Percentiles rank a stretch among this genome's conserved stretches.
Conservation (phyloP, 1,140 invertebrate species). For the Bursaphelenchus mucronatus region DNA sequence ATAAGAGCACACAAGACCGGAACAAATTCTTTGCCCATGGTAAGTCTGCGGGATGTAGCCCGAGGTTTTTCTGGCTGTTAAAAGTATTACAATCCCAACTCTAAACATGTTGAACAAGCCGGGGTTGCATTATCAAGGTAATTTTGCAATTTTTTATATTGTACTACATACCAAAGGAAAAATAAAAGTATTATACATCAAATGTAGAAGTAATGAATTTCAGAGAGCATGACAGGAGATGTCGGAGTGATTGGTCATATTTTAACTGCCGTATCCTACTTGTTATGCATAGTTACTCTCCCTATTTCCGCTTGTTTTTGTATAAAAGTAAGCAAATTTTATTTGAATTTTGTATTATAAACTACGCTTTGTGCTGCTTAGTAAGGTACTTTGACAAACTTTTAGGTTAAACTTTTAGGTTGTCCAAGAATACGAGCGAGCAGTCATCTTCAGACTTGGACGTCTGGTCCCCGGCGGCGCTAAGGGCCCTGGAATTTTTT, state of each 20-base stretch:
- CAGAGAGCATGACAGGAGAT: conserved; percentile 33
- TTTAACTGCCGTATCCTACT: conserved; percentile 76
- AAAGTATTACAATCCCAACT: no score
- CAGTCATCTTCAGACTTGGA: conserved; percentile 65
- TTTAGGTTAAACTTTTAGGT: not conserved
- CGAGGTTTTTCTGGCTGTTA: no score
- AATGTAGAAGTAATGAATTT: not conserved
- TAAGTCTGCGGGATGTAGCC: no score
- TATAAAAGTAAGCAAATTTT: conserved; percentile 28
- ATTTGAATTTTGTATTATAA: no score
- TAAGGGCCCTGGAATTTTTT: conserved; percentile 70
- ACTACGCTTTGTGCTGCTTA: not conserved
- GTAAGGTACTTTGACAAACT: conserved; percentile 4
- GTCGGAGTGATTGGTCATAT: conserved; percentile 77
- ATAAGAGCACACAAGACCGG: no score
- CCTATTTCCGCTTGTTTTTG: conserved; percentile 79
- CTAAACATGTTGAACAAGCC: no score
- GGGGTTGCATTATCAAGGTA: no score
- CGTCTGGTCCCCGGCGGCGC: conserved; percentile 65
- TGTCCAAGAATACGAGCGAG: conserved; percentile 63
- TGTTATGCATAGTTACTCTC: conserved; percentile 79
- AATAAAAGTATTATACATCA: no score
- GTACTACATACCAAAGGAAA: no score
- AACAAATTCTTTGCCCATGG: no score
- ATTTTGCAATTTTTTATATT: no score